phyloP scores from a whole-genome alignment of 2,888 invertebrate species.

The Tanypteryx hageni region DNA sequence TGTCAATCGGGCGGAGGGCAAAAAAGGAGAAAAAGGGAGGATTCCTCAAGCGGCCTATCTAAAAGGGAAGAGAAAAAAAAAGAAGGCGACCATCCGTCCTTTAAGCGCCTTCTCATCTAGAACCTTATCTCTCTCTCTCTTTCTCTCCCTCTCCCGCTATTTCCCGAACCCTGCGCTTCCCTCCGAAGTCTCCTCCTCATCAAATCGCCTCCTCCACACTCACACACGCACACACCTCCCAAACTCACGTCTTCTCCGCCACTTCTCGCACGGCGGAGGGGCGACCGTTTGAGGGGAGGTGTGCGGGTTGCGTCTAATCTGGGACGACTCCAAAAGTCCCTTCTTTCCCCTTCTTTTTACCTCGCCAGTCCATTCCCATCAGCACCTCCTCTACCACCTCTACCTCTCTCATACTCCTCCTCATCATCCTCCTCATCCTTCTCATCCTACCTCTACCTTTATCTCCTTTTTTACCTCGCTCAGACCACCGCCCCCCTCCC shows the following conservation, averaged over 20 bases:
- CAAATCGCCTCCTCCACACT: too few species aligned
- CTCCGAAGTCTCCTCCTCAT: too few species aligned
- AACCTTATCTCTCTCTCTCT: conserved; percentile 4
- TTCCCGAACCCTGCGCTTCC: too few species aligned
- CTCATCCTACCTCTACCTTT: not conserved
- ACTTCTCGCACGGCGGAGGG: not conserved
- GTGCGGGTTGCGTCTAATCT: conserved; percentile 28
- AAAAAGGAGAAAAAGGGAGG: not conserved
- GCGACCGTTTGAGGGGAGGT: not conserved
- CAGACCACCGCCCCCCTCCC: not conserved
- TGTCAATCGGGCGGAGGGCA: not conserved
- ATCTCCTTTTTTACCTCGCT: conserved; percentile 28
- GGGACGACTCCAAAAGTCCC: not conserved
- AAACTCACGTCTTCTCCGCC: conserved; percentile 27
- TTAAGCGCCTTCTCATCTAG: conserved; percentile 7
- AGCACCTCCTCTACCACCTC: too few species aligned
- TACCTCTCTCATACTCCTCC: not conserved
- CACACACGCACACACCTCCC: not conserved
- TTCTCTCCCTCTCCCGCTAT: not conserved
- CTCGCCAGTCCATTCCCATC: not conserved
- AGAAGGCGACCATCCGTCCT: not conserved
- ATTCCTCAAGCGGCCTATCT: too few species aligned
- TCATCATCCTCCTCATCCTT: too few species aligned
- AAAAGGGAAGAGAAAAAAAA: not conserved
- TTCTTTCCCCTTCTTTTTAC: not conserved